Percentiles rank a stretch among this genome's conserved stretches.
phyloP scores from a whole-genome alignment of 2,888 invertebrate species.

The Phaedon cochleariae region DNA sequence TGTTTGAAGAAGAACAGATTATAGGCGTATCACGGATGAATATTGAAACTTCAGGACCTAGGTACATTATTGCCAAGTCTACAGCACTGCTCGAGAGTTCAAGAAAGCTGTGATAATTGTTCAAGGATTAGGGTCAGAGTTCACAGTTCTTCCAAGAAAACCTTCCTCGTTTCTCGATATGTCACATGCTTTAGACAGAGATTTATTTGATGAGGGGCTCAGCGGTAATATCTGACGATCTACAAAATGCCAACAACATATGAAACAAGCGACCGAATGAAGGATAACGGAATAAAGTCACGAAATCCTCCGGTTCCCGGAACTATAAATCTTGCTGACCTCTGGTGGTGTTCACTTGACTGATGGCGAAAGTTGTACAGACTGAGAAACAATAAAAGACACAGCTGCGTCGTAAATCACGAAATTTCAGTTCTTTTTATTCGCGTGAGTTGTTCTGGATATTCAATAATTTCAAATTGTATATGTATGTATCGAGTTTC shows the following conservation, averaged over 20 bases:
- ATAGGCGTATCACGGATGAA: too few species aligned
- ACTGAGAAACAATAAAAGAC: conserved; percentile 11
- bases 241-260: conserved; percentile 29
- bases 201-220: conserved; percentile 23
- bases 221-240: conserved; percentile 23
- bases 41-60: too few species aligned
- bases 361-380: conserved; percentile 3
- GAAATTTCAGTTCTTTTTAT: neutral
- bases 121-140: too few species aligned
- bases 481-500: too few species aligned
- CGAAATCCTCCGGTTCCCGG: conserved; percentile 17
- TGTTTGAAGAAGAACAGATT: too few species aligned
- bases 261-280: conserved; percentile 27
- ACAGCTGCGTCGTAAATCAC: neutral
- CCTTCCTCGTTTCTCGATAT: neutral
- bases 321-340: conserved; percentile 24
- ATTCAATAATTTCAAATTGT: too few species aligned
- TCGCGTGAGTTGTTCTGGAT: too few species aligned
- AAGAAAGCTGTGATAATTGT: too few species aligned
- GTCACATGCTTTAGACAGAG: conserved; percentile 17
- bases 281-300: conserved; percentile 25
- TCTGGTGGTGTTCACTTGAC: conserved; percentile 12
- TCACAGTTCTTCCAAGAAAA: neutral
- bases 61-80: too few species aligned
- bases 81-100: too few species aligned